These are phyloP conservation scores for Phylloscopus collybita DNA, from an alignment of 2,797 vertebrate genomes.

Conservation along the genomic window DNA sequence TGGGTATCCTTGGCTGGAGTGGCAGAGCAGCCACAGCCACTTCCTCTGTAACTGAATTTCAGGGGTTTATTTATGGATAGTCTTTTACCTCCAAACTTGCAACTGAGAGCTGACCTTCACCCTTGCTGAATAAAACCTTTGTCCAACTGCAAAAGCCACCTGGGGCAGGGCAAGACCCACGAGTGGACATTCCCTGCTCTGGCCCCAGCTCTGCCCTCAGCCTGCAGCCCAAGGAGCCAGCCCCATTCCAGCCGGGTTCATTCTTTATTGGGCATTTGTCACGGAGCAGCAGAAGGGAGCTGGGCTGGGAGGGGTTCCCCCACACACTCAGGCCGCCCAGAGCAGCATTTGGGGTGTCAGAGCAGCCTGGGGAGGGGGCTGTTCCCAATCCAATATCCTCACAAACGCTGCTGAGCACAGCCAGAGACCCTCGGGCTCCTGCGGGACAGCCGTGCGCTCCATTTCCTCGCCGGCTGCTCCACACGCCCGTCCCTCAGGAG, in stretches of 20 bases:
- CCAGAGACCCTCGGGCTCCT: not conserved
- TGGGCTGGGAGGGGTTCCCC: not conserved
- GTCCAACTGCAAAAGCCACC: not conserved
- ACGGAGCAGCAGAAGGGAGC: not conserved
- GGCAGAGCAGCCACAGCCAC: not conserved
- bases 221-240: not conserved
- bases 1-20: not conserved
- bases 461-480: not conserved
- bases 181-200: not conserved
- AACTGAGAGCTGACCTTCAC: not conserved
- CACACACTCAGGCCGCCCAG: not conserved
- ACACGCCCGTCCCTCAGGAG: not conserved
- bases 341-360: not conserved
- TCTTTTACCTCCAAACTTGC: not conserved
- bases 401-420: not conserved
- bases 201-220: not conserved
- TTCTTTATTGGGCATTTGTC: slow-evolving; percentile 39
- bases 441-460: fast-evolving
- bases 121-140: not conserved
- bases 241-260: not conserved
- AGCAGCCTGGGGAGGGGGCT: not conserved
- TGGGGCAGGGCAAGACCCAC: not conserved
- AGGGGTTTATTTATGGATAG: not conserved
- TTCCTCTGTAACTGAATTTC: not conserved
- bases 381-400: fast-evolving